Conservation (phyloP, 2,797 vertebrate genomes). For the Falco biarmicus region DNA sequence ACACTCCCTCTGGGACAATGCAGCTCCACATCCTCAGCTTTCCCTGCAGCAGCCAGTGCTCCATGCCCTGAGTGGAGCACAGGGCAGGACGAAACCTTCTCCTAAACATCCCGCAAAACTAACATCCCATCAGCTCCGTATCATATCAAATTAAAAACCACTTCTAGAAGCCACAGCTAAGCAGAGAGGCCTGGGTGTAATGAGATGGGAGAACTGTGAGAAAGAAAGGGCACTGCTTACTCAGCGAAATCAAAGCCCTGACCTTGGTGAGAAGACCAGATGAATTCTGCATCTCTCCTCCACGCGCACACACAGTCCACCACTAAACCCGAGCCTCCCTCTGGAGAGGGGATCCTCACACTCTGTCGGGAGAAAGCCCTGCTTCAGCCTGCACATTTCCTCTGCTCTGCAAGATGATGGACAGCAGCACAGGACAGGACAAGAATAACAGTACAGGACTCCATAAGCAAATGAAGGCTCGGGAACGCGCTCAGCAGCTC, state of each 20-base stretch:
- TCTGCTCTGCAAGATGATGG: not conserved
- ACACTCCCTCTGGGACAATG: not conserved
- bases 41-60: not conserved
- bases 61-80: not conserved
- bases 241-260: slow-evolving; percentile 13
- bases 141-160: not conserved
- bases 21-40: slow-evolving; percentile 10
- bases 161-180: not conserved
- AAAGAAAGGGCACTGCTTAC: not conserved
- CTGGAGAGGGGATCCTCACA: not conserved
- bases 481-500: not conserved
- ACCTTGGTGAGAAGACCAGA: slow-evolving; percentile 24
- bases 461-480: not conserved
- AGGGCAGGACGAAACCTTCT: not conserved
- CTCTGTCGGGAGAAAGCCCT: not conserved
- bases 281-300: not conserved
- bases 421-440: not conserved
- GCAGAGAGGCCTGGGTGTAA: not conserved
- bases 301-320: not conserved
- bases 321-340: not conserved
- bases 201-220: not conserved
- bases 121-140: not conserved
- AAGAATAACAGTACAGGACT: not conserved
- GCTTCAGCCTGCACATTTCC: not conserved
- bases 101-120: not conserved